Evolutionary conservation across 1,140 invertebrate species (phyloP), one percentile per base, ranked within the genome.

Genomic region (Eufriesea mexicana): DNA sequence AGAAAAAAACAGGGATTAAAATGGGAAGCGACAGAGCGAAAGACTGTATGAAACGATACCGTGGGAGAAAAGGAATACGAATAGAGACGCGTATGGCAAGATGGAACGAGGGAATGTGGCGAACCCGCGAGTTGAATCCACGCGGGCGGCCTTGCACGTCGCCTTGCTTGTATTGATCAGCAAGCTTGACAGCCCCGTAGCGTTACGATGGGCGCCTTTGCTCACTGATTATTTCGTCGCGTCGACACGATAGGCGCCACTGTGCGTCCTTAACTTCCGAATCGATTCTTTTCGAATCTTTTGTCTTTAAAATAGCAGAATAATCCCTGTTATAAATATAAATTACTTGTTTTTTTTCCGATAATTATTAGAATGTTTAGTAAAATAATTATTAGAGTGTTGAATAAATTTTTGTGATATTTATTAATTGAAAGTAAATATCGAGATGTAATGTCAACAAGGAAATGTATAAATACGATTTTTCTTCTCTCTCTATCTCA

Each of bases 131-230:
- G 88, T 92, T 89, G 89, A 91, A 91, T 87, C 89, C 91, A 91
- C 91, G 91, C 91, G 92, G 91, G 80, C 90, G 92, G 92, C 92
- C 91, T 94, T 93, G 92, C 91, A 92, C 91, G 92, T 93, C 91
- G 90, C 91, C 91, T 94, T 93, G 91, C 92, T 91, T 92, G 93
- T 93, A 93, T 94, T 93, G 92, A 93, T 93, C 93, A 93, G 91
- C 88, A 83, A 81, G 87, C 90, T 91, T 93, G 93, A 93, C 92
- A 93, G 92, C 80, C 86, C 85, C 88, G 89, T 91, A 90, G 84
- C 85, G 83, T 89, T 83, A 89, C 88, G 82, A 87, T 87, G 87
- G 86, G 87, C 77, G 77, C 87, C 84, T 89, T 88, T 77, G 77
- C 77, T 80, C 82, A 84, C 86, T 47, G 80, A 83, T 77, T 77